phyloP scores from a whole-genome alignment of 2,797 vertebrate species.

The Lemur catta region DNA sequence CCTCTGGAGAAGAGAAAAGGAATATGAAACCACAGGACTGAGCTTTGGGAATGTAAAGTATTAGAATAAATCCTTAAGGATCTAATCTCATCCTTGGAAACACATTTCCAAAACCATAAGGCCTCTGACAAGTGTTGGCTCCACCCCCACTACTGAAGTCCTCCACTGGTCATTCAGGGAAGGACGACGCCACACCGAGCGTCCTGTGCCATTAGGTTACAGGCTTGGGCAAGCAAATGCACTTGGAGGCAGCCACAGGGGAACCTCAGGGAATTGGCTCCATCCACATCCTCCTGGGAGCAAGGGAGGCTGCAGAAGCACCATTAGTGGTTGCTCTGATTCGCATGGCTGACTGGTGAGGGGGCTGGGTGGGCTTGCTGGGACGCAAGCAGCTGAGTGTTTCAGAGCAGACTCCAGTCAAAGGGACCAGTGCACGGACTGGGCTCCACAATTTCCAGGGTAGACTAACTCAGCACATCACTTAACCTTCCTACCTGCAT shows the following conservation, averaged over 20 bases:
- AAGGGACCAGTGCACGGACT: neutral
- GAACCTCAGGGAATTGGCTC: neutral
- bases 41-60: constrained; percentile 46
- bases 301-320: neutral
- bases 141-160: neutral
- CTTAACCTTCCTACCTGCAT: neutral
- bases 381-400: neutral
- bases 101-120: neutral
- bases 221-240: neutral
- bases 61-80: constrained; percentile 62
- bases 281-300: neutral
- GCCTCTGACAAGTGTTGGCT: neutral
- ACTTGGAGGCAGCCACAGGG: neutral
- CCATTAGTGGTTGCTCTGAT: neutral
- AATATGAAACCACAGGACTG: neutral
- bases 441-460: neutral
- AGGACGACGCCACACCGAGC: neutral
- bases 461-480: neutral
- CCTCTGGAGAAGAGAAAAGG: neutral
- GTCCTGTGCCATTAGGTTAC: neutral
- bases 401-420: neutral
- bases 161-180: neutral
- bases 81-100: constrained; percentile 49
- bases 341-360: neutral
- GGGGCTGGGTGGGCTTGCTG: neutral